Evolutionary conservation across 2,797 vertebrate species (phyloP).

Genomic region (Acanthornis magna): DNA sequence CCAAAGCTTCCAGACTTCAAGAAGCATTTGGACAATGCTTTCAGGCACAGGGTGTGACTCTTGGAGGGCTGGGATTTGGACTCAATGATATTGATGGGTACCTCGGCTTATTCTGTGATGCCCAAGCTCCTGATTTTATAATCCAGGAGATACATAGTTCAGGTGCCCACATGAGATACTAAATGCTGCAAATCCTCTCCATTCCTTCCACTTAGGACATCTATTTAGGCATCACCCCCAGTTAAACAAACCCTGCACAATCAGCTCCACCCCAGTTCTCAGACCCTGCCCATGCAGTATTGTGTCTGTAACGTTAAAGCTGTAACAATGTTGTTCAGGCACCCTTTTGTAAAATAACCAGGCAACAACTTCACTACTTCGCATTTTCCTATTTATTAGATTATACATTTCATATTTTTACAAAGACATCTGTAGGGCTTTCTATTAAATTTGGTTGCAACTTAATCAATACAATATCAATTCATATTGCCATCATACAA

Average conservation of each 20-base stretch:
- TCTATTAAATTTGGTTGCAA: neutral
- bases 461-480: neutral
- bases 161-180: neutral
- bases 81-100: neutral
- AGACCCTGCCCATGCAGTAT: fast-evolving
- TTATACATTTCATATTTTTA: neutral
- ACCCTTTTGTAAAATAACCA: neutral
- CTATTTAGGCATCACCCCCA: fast-evolving
- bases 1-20: neutral
- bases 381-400: slow-evolving; percentile 23
- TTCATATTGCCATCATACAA: neutral
- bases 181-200: neutral
- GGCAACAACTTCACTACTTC: neutral
- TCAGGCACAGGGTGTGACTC: neutral
- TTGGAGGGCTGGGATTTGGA: neutral
- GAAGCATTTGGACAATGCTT: neutral
- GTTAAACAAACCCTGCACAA: neutral
- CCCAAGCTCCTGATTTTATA: neutral
- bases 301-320: neutral
- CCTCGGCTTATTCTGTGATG: neutral
- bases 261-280: neutral
- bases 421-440: neutral
- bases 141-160: neutral
- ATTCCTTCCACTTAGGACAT: neutral
- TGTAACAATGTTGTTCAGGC: neutral